Conservation (phyloP, 2,888 invertebrate species). For the Protonemura montana region DNA sequence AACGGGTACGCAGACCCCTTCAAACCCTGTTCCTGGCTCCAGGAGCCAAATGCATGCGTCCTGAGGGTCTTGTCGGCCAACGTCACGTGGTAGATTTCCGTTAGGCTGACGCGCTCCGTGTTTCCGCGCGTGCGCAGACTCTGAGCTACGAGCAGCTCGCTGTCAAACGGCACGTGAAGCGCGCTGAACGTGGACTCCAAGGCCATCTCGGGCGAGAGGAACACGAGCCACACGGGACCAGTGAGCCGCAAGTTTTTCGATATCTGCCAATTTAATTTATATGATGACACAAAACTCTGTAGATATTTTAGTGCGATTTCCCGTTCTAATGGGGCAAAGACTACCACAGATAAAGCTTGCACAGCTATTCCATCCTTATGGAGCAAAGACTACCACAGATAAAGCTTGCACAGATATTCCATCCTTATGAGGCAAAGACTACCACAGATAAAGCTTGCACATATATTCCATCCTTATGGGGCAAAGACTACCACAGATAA, state of each 20-base stretch:
- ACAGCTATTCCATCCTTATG: no score
- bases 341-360: no score
- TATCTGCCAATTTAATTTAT: background rate
- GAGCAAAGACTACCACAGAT: no score
- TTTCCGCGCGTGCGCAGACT: background rate
- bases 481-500: no score
- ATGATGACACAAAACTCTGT: no score
- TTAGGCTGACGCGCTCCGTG: background rate
- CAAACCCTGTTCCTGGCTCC: background rate
- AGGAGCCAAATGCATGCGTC: background rate
- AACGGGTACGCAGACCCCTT: background rate
- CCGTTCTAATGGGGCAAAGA: no score
- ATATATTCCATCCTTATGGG: no score
- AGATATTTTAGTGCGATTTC: no score
- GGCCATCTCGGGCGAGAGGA: background rate
- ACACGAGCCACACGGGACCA: background rate
- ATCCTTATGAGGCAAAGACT: no score
- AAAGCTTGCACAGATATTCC: no score
- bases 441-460: no score
- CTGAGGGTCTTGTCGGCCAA: background rate
- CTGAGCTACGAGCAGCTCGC: background rate
- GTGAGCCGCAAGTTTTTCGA: background rate
- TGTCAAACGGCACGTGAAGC: background rate
- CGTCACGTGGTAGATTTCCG: slow-evolving; percentile 18
- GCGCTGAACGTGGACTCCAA: background rate